Evolutionary conservation across 2,888 invertebrate genomes (phyloP), one percentile per base, ranked within the genome.

Genomic region (Acholoe squamosa): DNA sequence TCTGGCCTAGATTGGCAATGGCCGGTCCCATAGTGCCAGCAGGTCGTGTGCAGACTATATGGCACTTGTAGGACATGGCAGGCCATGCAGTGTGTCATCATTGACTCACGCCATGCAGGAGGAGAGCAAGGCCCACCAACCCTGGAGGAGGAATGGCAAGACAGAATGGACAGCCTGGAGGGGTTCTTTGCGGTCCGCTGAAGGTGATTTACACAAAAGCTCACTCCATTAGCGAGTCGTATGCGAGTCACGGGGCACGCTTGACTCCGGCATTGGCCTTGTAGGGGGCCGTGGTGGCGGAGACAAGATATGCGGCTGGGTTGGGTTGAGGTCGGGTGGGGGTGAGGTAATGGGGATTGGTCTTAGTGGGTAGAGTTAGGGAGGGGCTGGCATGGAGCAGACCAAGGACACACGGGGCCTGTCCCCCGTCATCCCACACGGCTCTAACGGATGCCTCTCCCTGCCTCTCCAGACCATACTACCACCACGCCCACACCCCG

Each of bases 191-290:
- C 61, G 61, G n/a, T 25, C 31, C 10, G 10, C 77, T 28, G 67
- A 14, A 28, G 19, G 22, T 84, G 84, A 84, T 84, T 84, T 84
- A 84, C n/a, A 51, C 51, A 84, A 84, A 84, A 84, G 84, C 25
- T n/a, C 84, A 14, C 71, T 71, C 71, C 71, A 28, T 25, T 71
- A 71, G 71, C 31, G 61, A 28, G 28, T 71, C 14, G 84, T 84
- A 84, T 84, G 84, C 84, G 84, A 34, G 51, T 19, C 84, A 84
- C 84, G 84, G 84, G 16, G 84, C 51, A 43, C 84, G 84, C 34
- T 84, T 43, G 43, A 43, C 25, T 84, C 43, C 3, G 43, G 43
- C 43, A 3, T 43, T 43, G 43, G 43, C 43, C 43, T 3, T 22
- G 84, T 25, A n/a, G 71, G 31, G 5, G 71, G 71, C 28, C 14